Conservation (phyloP, 2,888 invertebrate species). For the Tetragonisca angustula region DNA sequence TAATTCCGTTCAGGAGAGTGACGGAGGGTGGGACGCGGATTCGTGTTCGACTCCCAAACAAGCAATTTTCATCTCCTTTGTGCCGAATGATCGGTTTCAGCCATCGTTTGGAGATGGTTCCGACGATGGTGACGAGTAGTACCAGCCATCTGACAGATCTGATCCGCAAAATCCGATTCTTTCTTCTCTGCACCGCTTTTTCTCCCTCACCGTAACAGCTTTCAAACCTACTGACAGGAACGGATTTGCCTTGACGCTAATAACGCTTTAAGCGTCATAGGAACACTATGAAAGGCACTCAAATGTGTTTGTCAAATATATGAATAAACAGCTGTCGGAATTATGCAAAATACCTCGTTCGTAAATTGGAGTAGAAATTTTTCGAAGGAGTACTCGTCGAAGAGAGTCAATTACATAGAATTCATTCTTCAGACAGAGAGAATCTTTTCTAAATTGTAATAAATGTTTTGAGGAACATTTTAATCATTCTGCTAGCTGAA, state of each 20-base stretch:
- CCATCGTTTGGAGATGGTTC: neutral
- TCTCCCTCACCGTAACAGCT: neutral
- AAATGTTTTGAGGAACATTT: too few species aligned
- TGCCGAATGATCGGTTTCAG: neutral
- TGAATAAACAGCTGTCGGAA: too few species aligned
- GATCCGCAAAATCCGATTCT: conserved; percentile 12
- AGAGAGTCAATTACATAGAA: neutral
- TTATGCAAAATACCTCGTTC: too few species aligned
- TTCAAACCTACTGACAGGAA: neutral
- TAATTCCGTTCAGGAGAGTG: neutral
- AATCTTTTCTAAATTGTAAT: too few species aligned
- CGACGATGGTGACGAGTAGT: neutral
- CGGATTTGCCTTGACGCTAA: neutral
- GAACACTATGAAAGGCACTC: neutral
- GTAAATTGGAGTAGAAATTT: too few species aligned
- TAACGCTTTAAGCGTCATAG: neutral
- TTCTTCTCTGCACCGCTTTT: neutral
- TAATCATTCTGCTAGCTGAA: too few species aligned
- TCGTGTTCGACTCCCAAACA: neutral
- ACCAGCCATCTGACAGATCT: neutral
- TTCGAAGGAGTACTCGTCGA: neutral
- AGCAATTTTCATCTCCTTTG: neutral
- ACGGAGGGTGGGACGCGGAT: too few species aligned
- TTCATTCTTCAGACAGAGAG: neutral
- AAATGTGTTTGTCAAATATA: too few species aligned